Evolutionary conservation across 2,113 vertebrate genomes (phyloP).

Genomic region (Macrotis lagotis): DNA sequence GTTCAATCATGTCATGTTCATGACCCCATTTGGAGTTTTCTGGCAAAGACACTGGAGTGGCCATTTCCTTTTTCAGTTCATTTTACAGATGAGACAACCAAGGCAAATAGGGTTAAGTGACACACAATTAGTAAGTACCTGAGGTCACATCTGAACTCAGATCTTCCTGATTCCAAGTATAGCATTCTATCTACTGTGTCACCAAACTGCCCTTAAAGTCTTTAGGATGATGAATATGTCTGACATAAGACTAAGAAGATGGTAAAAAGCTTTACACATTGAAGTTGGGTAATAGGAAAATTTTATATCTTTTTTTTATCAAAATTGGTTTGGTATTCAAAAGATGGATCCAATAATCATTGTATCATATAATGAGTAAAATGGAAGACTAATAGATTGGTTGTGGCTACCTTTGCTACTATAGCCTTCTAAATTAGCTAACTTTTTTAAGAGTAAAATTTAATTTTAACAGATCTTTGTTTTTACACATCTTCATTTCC

Average conservation of each 20-base stretch:
- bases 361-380: background rate
- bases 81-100: background rate
- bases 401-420: constrained; percentile 30
- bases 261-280: background rate
- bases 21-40: background rate
- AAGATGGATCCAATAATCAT: constrained; percentile 4
- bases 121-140: background rate
- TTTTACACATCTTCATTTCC: background rate
- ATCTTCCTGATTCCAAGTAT: background rate
- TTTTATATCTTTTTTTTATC: background rate
- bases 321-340: background rate
- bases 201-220: no score
- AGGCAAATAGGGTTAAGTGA: background rate
- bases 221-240: background rate
- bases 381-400: constrained; percentile 6
- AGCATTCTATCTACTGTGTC: no score
- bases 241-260: constrained; percentile 4
- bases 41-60: background rate
- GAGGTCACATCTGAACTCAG: background rate
- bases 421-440: constrained; percentile 30
- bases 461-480: background rate
- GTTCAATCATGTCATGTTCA: background rate
- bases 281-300: background rate
- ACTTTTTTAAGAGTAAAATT: background rate
- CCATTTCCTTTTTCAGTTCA: background rate